Evolutionary conservation across 2,797 vertebrate genomes (phyloP).

Genomic region (Furcifer pardalis): DNA sequence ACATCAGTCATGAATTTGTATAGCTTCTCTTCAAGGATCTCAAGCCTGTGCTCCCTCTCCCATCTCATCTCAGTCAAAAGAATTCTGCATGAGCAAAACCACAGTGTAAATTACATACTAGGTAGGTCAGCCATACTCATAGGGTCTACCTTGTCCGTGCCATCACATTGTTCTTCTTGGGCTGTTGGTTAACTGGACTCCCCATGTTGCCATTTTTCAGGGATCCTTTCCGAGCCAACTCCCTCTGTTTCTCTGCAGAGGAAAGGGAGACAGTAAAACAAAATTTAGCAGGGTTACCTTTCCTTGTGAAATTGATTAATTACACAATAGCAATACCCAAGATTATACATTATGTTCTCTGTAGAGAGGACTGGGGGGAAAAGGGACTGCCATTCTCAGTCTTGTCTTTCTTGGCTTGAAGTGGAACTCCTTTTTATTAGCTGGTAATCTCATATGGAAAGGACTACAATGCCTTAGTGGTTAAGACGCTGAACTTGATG

Average conservation of each 20-base stretch:
- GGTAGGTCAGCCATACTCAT: neutral
- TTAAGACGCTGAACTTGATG: no score
- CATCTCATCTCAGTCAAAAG: neutral
- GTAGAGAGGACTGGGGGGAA: no score
- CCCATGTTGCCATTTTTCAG: conserved; percentile 94
- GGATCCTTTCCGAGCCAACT: conserved; percentile 93
- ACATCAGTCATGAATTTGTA: neutral
- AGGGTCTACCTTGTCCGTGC: conserved; percentile 92
- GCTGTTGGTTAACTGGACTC: conserved; percentile 97
- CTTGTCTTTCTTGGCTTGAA: neutral
- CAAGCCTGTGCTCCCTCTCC: neutral
- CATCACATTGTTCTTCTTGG: conserved; percentile 99
- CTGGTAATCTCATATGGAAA: neutral
- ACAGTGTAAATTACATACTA: neutral
- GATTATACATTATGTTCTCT: neutral
- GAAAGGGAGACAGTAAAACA: conserved; percentile 57
- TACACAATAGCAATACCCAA: neutral
- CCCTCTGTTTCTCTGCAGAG: conserved; percentile 93
- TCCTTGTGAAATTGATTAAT: neutral
- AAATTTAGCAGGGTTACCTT: conserved; percentile 33
- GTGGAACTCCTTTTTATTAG: neutral
- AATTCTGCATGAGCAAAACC: neutral
- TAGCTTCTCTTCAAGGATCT: neutral
- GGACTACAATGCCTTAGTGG: no score
- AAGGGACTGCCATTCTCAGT: no score